phyloP scores from a whole-genome alignment of 2,113 vertebrate genomes.

The Murina feae region DNA sequence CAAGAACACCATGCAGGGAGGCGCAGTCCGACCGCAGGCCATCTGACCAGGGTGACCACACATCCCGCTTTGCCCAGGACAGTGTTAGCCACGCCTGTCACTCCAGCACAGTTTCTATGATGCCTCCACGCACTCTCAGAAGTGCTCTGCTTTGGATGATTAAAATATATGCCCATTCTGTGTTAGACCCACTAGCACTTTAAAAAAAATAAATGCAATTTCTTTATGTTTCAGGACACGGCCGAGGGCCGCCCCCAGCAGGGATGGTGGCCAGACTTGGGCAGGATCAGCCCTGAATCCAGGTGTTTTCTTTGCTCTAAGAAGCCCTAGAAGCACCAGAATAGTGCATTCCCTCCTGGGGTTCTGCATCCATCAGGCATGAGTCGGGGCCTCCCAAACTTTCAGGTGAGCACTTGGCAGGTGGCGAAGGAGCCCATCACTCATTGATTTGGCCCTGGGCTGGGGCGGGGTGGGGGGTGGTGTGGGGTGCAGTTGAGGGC shows the following conservation, averaged over 20 bases:
- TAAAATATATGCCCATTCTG: neutral
- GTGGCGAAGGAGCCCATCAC: neutral
- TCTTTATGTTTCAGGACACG: neutral
- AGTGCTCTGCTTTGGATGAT: neutral
- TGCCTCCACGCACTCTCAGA: neutral
- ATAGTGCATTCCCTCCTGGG: no score
- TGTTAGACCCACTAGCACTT: neutral
- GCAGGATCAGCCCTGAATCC: neutral
- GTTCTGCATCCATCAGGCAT: neutral
- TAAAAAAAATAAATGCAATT: neutral
- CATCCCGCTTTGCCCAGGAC: neutral
- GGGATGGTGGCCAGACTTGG: accelerated
- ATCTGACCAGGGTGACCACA: neutral
- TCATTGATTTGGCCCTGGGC: neutral
- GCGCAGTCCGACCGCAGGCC: no score
- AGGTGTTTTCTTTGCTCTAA: neutral
- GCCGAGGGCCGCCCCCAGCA: neutral
- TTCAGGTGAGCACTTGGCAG: neutral
- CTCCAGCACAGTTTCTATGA: neutral
- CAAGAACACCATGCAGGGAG: neutral
- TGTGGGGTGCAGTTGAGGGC: no score
- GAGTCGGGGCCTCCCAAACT: neutral
- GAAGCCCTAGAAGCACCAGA: neutral
- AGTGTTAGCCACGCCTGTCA: neutral
- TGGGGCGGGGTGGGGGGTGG: no score